Base-by-base conservation (phyloP, 2,888 invertebrate species). In the Pterostichus niger region DNA sequence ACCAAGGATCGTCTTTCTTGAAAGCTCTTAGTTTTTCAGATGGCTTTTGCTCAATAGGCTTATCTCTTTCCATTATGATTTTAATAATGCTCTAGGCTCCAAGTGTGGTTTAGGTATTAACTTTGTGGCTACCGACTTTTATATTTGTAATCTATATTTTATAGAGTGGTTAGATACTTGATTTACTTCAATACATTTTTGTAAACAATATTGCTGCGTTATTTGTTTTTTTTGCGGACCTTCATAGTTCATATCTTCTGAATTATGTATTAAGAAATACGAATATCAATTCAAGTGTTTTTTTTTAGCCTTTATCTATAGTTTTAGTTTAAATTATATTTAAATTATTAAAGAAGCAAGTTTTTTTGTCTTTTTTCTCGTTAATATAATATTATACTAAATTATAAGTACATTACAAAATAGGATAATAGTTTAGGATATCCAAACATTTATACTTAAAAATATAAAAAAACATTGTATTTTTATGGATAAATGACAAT, bases 21-120 rank as follows among this genome's bases (percentile, higher is more conserved):
- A 77, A 59, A 77, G 56, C 77, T 77, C 59, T 77, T 24, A 54
- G 35, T 77, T 54, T 73, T 56, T 68, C 68, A 68, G 68, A 68
- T 68, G 68, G 40, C 24, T 44, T 44, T 6, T 44, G 15, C 6
- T 15, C 15, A 56, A 77, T 40, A 77, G 56, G 35, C 56, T 17
- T 77, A 24, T 77, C 77, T 56, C 33, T 31, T 10, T 40, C 68
- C 68, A 68, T 68, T 68, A 44, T 68, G 68, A 15, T 68, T 68
- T 68, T 44, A 68, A 68, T 44, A 68, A 68, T 68, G 68, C 68
- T 35, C 13, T 13, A 9, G 10, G 7, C 13, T 40, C 68, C 11
- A 40, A 68, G 40, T 68, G 40, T 68, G 68, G 44, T 68, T 68
- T 44, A 13, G 44, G 13, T 15, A 68, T 68, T 61, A 68, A 40